Conservation (phyloP, 2,797 vertebrate species). For the Sebastolobus altivelis region DNA sequence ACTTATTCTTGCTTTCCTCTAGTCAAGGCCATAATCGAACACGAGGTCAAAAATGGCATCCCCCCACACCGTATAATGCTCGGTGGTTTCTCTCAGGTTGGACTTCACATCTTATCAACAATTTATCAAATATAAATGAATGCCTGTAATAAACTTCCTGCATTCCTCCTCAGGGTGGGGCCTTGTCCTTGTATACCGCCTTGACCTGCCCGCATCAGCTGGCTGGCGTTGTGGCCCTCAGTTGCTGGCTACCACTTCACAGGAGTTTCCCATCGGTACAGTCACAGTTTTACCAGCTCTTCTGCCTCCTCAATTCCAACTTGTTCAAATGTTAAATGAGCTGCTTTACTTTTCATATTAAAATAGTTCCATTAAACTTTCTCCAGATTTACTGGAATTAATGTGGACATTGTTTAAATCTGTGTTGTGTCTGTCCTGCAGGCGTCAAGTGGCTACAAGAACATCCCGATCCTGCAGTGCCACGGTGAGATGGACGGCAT, state of each 20-base stretch:
- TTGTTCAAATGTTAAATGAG: not conserved
- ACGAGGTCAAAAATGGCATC: conserved; percentile 96
- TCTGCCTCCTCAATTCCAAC: not conserved
- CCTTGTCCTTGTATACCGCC: conserved; percentile 96
- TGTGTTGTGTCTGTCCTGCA: conserved; percentile 43
- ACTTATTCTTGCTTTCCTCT: conserved; percentile 26
- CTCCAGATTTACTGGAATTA: not conserved
- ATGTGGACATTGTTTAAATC: not conserved
- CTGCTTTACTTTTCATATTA: not conserved
- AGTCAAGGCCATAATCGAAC: conserved; percentile 98
- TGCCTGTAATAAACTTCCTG: not conserved
- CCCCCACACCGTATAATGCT: conserved; percentile 94
- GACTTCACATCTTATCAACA: conserved; percentile 2
- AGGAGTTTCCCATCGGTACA: conserved; percentile 93
- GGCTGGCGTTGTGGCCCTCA: conserved; percentile 95
- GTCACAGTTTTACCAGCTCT: not conserved
- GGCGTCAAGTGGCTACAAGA: conserved; percentile 87
- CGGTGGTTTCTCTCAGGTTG: conserved; percentile 98
- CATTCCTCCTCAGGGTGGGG: conserved; percentile 89
- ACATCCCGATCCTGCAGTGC: conserved; percentile 94
- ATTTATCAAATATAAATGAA: not conserved
- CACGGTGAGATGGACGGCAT: conserved; percentile 94
- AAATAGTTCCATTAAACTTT: not conserved
- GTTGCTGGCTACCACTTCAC: conserved; percentile 98
- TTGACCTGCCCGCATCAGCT: conserved; percentile 95